phyloP scores from a whole-genome alignment of 1,140 invertebrate genomes.

The Bactericera cockerelli region DNA sequence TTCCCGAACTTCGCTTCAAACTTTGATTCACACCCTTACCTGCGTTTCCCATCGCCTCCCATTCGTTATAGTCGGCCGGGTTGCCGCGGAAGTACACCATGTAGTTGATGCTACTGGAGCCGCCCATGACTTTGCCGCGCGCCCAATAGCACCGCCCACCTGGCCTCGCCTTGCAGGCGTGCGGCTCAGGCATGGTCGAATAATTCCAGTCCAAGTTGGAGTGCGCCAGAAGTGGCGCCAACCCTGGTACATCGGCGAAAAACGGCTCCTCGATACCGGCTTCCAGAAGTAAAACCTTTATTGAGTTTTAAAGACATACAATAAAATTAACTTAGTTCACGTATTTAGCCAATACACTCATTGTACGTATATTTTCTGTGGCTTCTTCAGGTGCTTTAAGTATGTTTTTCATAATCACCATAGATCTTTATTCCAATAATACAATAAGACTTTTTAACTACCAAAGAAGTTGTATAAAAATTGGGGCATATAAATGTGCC shows the following conservation, averaged over 20 bases:
- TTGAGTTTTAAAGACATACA: not conserved
- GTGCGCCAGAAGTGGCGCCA: constrained; percentile 37
- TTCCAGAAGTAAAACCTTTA: constrained; percentile 47
- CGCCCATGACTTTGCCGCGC: constrained; percentile 62
- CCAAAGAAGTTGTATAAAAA: too few species aligned
- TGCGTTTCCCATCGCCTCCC: constrained; percentile 18
- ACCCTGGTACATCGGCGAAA: constrained; percentile 45
- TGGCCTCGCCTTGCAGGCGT: constrained; percentile 28
- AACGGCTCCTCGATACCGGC: constrained; percentile 58
- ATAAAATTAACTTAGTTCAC: not conserved
- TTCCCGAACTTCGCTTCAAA: too few species aligned
- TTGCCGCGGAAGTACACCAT: constrained; percentile 81
- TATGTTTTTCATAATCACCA: too few species aligned
- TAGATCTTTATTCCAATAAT: too few species aligned
- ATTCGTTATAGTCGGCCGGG: constrained; percentile 31
- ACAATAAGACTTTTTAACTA: too few species aligned
- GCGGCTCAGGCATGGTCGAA: constrained; percentile 35
- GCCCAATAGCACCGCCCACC: constrained; percentile 45
- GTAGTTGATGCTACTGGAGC: constrained; percentile 72
- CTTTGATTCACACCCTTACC: too few species aligned
- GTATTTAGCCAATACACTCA: too few species aligned
- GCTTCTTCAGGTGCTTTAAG: too few species aligned
- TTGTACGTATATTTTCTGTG: too few species aligned
- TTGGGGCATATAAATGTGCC: too few species aligned
- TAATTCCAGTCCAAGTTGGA: constrained; percentile 43